phyloP scores from a whole-genome alignment of 2,113 vertebrate species.

The Erythrolamprus reginae region DNA sequence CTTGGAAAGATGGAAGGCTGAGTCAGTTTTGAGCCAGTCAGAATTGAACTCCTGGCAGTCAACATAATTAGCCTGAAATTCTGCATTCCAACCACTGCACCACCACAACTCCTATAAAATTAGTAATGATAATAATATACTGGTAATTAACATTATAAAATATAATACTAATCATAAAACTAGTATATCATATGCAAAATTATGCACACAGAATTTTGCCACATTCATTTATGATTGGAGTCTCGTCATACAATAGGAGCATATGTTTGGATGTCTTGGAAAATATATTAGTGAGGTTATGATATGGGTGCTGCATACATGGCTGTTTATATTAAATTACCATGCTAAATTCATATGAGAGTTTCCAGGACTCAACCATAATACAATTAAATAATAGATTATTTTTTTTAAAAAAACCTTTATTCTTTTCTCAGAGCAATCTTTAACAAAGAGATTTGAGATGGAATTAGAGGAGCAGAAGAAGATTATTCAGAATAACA shows the following conservation, averaged over 20 bases:
- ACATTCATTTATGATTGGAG: neutral
- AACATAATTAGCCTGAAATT: neutral
- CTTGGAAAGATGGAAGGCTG: too few species aligned
- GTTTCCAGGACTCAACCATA: neutral
- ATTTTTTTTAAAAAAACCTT: neutral
- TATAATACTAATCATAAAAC: neutral
- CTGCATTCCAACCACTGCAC: neutral
- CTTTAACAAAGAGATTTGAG: slow-evolving; percentile 52
- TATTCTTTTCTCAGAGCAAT: slow-evolving; percentile 41
- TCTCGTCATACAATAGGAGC: neutral
- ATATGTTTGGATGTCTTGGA: neutral
- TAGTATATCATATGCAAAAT: neutral
- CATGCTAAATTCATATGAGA: neutral
- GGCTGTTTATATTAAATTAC: neutral
- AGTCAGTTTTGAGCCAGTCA: neutral
- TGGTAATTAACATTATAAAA: neutral
- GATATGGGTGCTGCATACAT: neutral
- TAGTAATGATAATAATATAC: neutral
- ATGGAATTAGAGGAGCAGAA: slow-evolving; percentile 51
- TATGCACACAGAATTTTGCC: neutral
- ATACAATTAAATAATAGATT: neutral
- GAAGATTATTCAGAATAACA: slow-evolving; percentile 36
- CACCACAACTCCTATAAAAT: neutral
- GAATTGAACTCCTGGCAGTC: neutral
- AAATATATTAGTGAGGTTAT: neutral